Evolutionary conservation across 2,888 invertebrate genomes (phyloP), one percentile per base, ranked within the genome.

Genomic region (Drosophila demipolita): DNA sequence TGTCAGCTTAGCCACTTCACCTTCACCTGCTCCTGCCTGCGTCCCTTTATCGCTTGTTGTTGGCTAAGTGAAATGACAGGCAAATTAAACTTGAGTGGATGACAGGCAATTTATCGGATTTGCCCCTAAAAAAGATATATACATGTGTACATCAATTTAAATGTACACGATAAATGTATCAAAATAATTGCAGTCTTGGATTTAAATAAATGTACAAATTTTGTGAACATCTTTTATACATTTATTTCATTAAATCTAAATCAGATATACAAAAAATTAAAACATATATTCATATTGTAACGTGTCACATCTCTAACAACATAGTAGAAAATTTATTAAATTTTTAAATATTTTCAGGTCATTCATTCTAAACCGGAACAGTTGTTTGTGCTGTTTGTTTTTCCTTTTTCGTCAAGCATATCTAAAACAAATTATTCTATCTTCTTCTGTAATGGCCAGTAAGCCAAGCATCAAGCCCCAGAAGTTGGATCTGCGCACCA

Each of bases 81-180:
- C 85, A 85, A 85, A 85, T 87, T 85, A 85, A 85, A 84, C 80
- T 77, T 69, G 87, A 85, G 77, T 73, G 69, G 77, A 74, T 84
- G 89, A 73, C 87, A 78, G 76, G 70, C 71, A 73, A 87, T 82
- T 84, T 89, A 87, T 89, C 87, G 72, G 82, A 82, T 87, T 79
- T 79, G 70, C 48, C 58, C 36, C 29, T 2, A 45, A 42, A 49
- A 49, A 33, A 59, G 55, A 66, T 49, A 59, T 50, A 66, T 29
- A 50, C 20, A 50, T 12, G 8, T 52, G 20, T 20, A 50, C 66
- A 54, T 49, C 20, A 15, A 55, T 35, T 59, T 36, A 38, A 23
- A 63, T n/a, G 23, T 45, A 45, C 36, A 52, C 26, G 52, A 66
- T 60, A 66, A 55, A 23, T 53, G 23, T 33, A 74, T 59, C 35